Evolutionary conservation across 2,113 vertebrate genomes (phyloP).

Genomic region (Alectura lathami): DNA sequence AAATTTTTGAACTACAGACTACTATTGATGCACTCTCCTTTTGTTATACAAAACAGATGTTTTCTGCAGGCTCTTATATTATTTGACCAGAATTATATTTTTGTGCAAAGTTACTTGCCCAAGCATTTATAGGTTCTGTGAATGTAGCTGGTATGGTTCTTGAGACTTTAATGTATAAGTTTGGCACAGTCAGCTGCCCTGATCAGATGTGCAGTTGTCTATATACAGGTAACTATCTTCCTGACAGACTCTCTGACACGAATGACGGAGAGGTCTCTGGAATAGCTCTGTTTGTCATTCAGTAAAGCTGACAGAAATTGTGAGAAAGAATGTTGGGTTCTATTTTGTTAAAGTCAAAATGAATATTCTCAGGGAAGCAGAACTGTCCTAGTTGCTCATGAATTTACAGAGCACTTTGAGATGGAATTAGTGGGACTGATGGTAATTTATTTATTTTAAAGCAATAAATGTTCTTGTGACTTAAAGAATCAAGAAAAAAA

Average conservation of each 20-base stretch:
- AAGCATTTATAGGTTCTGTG: background rate
- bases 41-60: background rate
- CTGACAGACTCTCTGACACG: background rate
- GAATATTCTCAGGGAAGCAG: background rate
- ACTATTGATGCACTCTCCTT: background rate
- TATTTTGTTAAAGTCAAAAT: background rate
- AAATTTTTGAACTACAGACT: background rate
- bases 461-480: background rate
- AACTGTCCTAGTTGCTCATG: accelerated
- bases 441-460: no score
- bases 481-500: background rate
- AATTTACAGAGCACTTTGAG: background rate
- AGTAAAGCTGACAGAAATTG: background rate
- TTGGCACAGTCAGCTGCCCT: background rate
- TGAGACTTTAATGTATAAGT: background rate
- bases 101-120: background rate
- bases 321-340: background rate
- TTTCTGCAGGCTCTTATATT: background rate
- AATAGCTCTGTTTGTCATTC: background rate
- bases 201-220: background rate
- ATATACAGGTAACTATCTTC: background rate
- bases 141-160: background rate
- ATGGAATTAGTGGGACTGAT: background rate
- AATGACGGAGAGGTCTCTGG: background rate
- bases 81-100: background rate